These are phyloP conservation scores for Trypoxylon attenuatum DNA, from an alignment of 2,888 invertebrate genomes.

Conservation along the genomic window DNA sequence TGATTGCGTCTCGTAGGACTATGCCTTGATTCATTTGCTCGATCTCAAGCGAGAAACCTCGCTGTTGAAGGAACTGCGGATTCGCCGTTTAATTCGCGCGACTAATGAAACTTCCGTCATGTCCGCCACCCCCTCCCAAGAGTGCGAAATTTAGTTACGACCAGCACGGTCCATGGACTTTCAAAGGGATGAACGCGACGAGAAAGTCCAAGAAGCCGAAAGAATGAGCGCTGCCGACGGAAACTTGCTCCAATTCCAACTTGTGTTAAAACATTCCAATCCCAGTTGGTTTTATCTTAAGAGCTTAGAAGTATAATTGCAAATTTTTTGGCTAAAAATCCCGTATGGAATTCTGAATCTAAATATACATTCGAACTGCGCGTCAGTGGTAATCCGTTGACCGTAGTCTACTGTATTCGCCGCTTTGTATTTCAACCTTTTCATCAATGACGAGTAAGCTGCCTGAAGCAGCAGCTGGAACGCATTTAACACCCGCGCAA, in stretches of 20 bases:
- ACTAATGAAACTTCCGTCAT: neutral
- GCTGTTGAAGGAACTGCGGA: neutral
- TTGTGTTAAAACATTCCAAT: neutral
- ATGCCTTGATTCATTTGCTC: slow-evolving; percentile 16
- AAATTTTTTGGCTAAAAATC: too few relatives aligned
- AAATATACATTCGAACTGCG: slow-evolving; percentile 39
- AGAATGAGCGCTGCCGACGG: neutral
- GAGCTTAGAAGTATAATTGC: too few relatives aligned
- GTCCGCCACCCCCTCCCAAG: too few relatives aligned
- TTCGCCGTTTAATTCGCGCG: neutral
- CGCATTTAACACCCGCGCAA: slow-evolving; percentile 45
- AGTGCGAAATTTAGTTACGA: neutral
- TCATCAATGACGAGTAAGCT: slow-evolving; percentile 41
- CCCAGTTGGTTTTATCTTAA: neutral
- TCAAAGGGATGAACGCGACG: neutral
- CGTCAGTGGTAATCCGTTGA: slow-evolving; percentile 13
- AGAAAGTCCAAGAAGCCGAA: neutral
- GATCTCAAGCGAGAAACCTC: slow-evolving; percentile 7
- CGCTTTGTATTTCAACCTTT: neutral
- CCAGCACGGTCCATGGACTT: neutral
- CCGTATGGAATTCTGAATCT: too few relatives aligned
- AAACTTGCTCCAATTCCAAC: neutral
- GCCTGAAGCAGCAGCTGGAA: slow-evolving; percentile 28
- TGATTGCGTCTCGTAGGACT: slow-evolving; percentile 10
- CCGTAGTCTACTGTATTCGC: slow-evolving; percentile 48